Percentiles rank a stretch among this genome's conserved stretches.
These are phyloP conservation scores for Stichodactyla mertensii DNA, from an alignment of 64 coral and sea anemone species.

Conservation along the genomic window DNA sequence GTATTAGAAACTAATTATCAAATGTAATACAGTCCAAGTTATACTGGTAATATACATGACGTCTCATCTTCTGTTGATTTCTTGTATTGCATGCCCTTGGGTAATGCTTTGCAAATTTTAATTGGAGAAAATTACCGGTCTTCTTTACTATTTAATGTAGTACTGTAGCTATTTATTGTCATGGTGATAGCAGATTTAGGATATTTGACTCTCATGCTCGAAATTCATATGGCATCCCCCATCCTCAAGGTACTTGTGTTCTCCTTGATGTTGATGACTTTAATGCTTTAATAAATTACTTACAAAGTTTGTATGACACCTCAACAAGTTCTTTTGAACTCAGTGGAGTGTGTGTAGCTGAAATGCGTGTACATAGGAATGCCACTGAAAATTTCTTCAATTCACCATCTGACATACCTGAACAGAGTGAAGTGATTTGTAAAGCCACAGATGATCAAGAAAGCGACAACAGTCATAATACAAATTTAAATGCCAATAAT, in stretches of 20 bases:
- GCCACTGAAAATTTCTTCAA: neutral
- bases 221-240: conserved; percentile 47
- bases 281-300: conserved; percentile 33
- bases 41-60: conserved; percentile 57
- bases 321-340: no score
- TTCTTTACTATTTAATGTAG: neutral
- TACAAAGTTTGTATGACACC: no score
- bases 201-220: neutral
- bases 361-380: neutral
- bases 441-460: neutral
- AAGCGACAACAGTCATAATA: neutral
- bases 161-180: conserved; percentile 47
- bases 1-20: no score
- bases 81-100: conserved; percentile 24
- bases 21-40: conserved; percentile 33
- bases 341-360: neutral
- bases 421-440: conserved; percentile 4
- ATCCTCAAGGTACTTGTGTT: conserved; percentile 30
- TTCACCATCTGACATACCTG: neutral
- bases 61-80: conserved; percentile 12
- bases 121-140: neutral
- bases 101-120: conserved; percentile 49
- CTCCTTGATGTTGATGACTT: conserved; percentile 36
- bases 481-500: no score
- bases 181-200: conserved; percentile 37